phyloP scores from a whole-genome alignment of 2,888 invertebrate species.

The Elgonia sp. region DNA sequence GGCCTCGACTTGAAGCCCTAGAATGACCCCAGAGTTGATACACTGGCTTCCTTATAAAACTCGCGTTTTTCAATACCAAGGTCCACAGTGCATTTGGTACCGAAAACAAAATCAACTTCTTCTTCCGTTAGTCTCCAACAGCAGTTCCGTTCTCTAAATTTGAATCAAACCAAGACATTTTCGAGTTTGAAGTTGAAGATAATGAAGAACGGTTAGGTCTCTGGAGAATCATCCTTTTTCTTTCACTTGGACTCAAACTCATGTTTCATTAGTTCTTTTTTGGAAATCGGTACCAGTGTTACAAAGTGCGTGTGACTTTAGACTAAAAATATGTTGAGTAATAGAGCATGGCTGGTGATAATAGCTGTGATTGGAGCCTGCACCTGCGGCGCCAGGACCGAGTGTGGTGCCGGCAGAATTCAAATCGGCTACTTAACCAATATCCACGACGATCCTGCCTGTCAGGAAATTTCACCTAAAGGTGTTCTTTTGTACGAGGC shows the following conservation, averaged over 20 bases:
- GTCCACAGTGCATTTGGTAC: constrained; percentile 80
- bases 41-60: constrained; percentile 85
- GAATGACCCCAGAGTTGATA: constrained; percentile 81
- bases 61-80: constrained; percentile 84
- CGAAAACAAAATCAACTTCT: constrained; percentile 31
- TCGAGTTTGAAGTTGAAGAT: neutral
- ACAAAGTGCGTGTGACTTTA: constrained; percentile 2
- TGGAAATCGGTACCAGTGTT: neutral
- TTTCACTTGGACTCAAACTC: neutral
- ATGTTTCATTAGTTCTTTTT: neutral
- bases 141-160: constrained; percentile 50
- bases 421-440: constrained; percentile 83
- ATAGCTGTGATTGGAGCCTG: constrained; percentile 82
- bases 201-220: constrained; percentile 52
- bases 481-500: constrained; percentile 84
- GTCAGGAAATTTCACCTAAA: constrained; percentile 81
- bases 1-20: constrained; percentile 83
- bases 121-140: neutral
- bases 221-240: neutral
- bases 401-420: constrained; percentile 80
- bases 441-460: constrained; percentile 84
- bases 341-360: constrained; percentile 75
- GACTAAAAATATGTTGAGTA: constrained; percentile 45
- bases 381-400: constrained; percentile 84
- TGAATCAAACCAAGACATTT: too few species aligned